A percentile compares a stretch with the other conserved stretches of the same genome.
Conservation (phyloP, 2,113 vertebrate species). For the Vanacampus margaritifer region DNA sequence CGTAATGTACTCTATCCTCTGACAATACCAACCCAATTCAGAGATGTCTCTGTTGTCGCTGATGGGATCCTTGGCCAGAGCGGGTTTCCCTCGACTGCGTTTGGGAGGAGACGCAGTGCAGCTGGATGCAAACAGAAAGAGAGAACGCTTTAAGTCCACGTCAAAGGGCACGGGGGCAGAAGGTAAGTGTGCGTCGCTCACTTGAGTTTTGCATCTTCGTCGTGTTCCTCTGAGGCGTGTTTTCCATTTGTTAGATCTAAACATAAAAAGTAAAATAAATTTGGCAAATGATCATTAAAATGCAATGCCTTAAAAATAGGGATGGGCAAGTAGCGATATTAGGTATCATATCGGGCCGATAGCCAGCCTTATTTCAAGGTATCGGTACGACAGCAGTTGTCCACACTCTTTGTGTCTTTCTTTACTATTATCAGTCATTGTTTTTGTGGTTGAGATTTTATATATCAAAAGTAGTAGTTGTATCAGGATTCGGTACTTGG, state of each 20-base stretch:
- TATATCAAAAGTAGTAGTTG: too few species aligned
- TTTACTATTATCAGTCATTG: too few species aligned
- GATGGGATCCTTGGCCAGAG: conserved; percentile 82
- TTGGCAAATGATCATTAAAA: not conserved
- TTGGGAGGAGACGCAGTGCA: conserved; percentile 81
- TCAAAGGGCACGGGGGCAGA: not conserved
- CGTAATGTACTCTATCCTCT: not conserved
- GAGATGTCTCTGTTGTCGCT: conserved; percentile 79
- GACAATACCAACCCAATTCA: conserved; percentile 77
- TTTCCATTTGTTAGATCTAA: conserved; percentile 83
- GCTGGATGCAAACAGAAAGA: conserved; percentile 11
- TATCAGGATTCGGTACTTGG: too few species aligned
- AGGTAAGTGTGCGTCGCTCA: conserved; percentile 44
- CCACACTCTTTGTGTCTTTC: too few species aligned
- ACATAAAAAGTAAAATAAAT: conserved; percentile 18
- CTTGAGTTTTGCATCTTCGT: conserved; percentile 76
- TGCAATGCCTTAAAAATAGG: not conserved
- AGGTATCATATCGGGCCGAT: too few species aligned
- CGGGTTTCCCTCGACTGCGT: conserved; percentile 89
- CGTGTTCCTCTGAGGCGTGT: conserved; percentile 75
- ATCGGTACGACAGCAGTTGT: too few species aligned
- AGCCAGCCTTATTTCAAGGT: too few species aligned
- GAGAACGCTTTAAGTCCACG: not conserved
- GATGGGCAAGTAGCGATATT: too few species aligned
- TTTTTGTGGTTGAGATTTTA: too few species aligned